phyloP scores from a whole-genome alignment of 2,113 vertebrate species.

The Otus sunia region DNA sequence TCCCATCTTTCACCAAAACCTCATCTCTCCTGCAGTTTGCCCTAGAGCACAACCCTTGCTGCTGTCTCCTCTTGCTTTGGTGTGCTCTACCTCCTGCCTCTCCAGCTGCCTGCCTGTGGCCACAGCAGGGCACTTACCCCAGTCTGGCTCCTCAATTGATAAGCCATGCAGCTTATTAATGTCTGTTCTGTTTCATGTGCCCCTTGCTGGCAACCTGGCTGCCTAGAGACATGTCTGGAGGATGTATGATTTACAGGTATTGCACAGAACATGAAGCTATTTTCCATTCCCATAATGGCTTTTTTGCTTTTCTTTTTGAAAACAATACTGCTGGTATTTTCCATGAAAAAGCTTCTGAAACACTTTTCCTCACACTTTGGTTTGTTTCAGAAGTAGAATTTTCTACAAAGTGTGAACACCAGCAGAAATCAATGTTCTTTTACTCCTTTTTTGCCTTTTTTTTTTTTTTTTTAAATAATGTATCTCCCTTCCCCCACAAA shows the following conservation, averaged over 20 bases:
- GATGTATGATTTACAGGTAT: background rate
- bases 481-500: background rate
- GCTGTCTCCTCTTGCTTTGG: background rate
- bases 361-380: background rate
- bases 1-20: rapidly evolving
- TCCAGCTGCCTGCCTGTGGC: background rate
- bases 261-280: background rate
- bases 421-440: background rate
- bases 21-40: background rate
- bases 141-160: background rate
- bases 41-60: background rate
- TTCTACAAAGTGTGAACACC: background rate
- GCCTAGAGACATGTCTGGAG: background rate
- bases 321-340: background rate
- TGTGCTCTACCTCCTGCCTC: background rate
- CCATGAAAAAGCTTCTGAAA: background rate
- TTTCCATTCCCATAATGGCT: background rate
- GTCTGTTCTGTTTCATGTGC: background rate
- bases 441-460: background rate
- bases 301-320: background rate
- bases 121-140: background rate
- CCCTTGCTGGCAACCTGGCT: background rate
- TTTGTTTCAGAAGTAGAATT: background rate
- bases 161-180: background rate
- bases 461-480: background rate